Evolutionary conservation across 2,113 vertebrate genomes (phyloP).

Genomic region (Vidua macroura): DNA sequence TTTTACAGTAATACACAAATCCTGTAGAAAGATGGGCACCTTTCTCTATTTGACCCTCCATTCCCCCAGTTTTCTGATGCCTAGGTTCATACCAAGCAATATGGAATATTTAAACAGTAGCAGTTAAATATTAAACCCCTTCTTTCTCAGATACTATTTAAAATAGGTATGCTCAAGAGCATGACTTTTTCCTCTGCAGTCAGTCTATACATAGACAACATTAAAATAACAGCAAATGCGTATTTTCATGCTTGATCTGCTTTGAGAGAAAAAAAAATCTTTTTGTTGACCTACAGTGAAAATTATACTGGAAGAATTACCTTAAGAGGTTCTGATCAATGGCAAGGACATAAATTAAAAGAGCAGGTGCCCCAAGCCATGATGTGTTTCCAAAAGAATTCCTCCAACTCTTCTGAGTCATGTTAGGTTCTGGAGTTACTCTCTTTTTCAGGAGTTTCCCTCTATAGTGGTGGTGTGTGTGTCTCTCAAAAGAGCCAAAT

Average conservation of each 20-base stretch:
- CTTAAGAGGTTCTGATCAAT: neutral
- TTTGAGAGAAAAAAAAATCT: neutral
- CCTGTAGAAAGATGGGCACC: neutral
- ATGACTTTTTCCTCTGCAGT: neutral
- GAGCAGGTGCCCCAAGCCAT: neutral
- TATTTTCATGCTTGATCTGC: neutral
- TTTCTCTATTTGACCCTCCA: neutral
- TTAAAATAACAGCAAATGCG: neutral
- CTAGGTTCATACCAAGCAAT: neutral
- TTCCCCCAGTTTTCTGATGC: neutral
- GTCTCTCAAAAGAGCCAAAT: neutral
- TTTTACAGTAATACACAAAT: neutral
- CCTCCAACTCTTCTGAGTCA: fast-evolving
- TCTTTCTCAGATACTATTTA: neutral
- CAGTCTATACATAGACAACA: neutral
- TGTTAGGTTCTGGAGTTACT: neutral
- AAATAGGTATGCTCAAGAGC: neutral
- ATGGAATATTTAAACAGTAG: neutral
- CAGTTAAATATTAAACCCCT: neutral
- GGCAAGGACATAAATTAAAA: neutral
- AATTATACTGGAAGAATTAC: neutral
- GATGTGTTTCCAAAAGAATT: neutral
- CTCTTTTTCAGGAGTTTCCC: neutral
- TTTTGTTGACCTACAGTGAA: neutral
- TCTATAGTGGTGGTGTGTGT: fast-evolving